Conservation (phyloP, 2,888 invertebrate genomes). For the Lysandra bellargus region DNA sequence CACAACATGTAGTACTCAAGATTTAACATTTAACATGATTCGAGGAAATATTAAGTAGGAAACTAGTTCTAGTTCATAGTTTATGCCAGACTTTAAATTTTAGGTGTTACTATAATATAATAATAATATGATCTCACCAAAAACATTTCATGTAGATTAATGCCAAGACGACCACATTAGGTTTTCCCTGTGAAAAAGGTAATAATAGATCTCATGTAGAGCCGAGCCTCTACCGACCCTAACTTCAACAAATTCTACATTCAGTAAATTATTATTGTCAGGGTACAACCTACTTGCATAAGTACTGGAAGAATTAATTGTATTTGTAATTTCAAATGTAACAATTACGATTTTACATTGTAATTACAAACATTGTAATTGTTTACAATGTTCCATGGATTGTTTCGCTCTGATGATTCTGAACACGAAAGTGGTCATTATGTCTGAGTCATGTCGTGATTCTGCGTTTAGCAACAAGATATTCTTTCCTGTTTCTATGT, state of each 20-base stretch:
- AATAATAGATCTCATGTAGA: too few species aligned
- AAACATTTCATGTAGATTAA: too few species aligned
- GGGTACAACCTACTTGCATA: background rate
- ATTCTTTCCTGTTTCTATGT: background rate
- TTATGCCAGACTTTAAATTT: too few species aligned
- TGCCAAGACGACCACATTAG: too few species aligned
- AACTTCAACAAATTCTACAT: too few species aligned
- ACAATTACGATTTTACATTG: background rate
- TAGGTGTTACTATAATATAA: too few species aligned
- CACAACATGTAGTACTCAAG: background rate
- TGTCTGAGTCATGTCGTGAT: constrained; percentile 24
- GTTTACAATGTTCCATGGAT: background rate
- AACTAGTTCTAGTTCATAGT: background rate
- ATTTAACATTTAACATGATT: background rate
- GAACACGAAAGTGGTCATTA: constrained; percentile 22
- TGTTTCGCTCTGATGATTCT: background rate
- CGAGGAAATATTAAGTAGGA: background rate
- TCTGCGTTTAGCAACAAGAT: constrained; percentile 13
- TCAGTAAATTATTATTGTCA: too few species aligned
- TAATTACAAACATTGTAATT: background rate
- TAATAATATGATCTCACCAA: too few species aligned
- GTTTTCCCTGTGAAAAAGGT: too few species aligned
- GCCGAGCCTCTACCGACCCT: too few species aligned
- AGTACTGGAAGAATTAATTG: background rate
- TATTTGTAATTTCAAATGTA: background rate